Evolutionary conservation across 2,797 vertebrate genomes (phyloP).

Genomic region (Lemur catta): DNA sequence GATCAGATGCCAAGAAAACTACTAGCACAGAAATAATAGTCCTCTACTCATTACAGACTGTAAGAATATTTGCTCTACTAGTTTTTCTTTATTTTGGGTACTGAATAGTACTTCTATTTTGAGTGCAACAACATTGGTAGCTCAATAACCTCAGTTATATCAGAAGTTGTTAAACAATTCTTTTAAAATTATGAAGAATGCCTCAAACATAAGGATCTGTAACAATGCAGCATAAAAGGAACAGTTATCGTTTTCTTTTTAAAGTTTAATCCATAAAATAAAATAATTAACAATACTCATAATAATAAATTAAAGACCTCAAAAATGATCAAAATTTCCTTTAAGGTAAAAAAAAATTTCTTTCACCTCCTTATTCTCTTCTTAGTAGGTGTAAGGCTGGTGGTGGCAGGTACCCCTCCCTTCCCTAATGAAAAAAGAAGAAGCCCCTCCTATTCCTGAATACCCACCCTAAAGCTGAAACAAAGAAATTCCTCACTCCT

Average conservation of each 20-base stretch:
- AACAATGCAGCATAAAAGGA: not conserved
- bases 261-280: not conserved
- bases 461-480: too few relatives aligned
- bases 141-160: not conserved
- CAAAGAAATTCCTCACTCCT: too few relatives aligned
- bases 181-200: not conserved
- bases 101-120: not conserved
- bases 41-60: not conserved
- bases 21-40: not conserved
- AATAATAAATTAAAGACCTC: not conserved
- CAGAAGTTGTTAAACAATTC: not conserved
- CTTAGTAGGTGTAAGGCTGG: too few relatives aligned
- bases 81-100: not conserved
- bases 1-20: not conserved
- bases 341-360: not conserved
- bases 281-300: not conserved
- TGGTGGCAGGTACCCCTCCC: too few relatives aligned
- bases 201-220: not conserved
- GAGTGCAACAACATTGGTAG: not conserved
- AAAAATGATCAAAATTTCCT: not conserved
- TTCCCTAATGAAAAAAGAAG: too few relatives aligned
- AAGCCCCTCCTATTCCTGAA: too few relatives aligned
- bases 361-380: not conserved
- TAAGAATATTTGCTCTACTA: not conserved
- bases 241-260: not conserved